phyloP scores from a whole-genome alignment of 2,797 vertebrate genomes.

The Harpagifer antarcticus region DNA sequence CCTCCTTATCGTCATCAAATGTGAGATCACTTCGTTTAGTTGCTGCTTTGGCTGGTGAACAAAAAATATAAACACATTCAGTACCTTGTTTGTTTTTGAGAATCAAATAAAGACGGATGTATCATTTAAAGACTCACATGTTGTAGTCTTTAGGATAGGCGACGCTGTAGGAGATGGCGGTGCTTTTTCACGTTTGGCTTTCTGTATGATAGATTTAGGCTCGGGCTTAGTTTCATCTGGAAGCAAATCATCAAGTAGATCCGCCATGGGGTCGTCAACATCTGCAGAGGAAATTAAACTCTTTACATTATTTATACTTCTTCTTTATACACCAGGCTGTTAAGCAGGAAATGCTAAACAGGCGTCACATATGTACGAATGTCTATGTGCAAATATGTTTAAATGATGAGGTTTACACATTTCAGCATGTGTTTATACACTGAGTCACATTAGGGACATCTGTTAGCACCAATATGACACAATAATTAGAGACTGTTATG shows the following conservation, averaged over 20 bases:
- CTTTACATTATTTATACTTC: background rate
- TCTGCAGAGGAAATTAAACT: conserved; percentile 65
- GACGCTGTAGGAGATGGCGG: conserved; percentile 46
- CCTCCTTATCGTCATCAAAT: conserved; percentile 88
- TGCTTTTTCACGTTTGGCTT: conserved; percentile 60
- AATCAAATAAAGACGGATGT: background rate
- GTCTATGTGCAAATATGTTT: background rate
- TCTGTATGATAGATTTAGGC: conserved; percentile 51
- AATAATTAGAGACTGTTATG: background rate
- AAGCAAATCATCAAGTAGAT: conserved; percentile 82
- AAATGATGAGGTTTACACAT: background rate
- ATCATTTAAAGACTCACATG: conserved; percentile 34
- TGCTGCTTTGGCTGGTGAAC: conserved; percentile 42
- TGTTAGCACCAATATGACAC: too few species aligned
- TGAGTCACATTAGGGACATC: background rate
- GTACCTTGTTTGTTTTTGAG: background rate
- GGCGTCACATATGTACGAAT: background rate
- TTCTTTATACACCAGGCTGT: background rate
- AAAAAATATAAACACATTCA: background rate
- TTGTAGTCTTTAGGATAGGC: conserved; percentile 59
- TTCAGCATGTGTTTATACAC: background rate
- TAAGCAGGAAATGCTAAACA: background rate
- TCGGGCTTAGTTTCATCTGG: conserved; percentile 71
- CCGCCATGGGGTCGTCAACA: conserved; percentile 81
- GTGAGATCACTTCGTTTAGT: conserved; percentile 78